Base-by-base conservation (phyloP, 2,113 vertebrate genomes). In the Tichodroma muraria region DNA sequence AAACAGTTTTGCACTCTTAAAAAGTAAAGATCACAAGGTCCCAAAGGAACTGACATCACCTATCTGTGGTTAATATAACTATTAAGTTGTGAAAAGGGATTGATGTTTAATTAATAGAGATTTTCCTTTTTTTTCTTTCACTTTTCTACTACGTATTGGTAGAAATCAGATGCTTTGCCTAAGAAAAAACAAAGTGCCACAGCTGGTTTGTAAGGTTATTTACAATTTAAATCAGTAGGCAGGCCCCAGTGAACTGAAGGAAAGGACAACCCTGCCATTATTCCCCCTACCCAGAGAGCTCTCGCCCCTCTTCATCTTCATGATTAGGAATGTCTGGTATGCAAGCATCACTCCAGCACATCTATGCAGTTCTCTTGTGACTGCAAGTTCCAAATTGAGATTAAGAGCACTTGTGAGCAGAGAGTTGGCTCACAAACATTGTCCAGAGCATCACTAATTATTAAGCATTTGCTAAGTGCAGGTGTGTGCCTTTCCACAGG, bases 311-410 rank as follows among this genome's bases (percentile, higher is more conserved):
- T 89, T 94, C 81, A 71, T 94, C 88, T 66, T 78, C 89, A 50
- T 65, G 45, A 75, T 63, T 71, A 96, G 91, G 96, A 97, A 97
- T 93, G 94, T 91, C 94, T 96, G 95, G 97, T 93, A 97, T 94
- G 96, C 18, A 14, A 94, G 78, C 13, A 6, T 77, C 84, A n/a
- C 73, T 93, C 59, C 68, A 90, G 91, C 49, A 87, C 44, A 92
- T 84, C 91, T 89, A 78, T 49, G 44, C 91, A 28, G 14, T 33
- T 87, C 86, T 60, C 65, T 86, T 85, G 85, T 71, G 60, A 57
- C 61, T 54, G 10, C 28, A 91, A 84, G 44, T 92, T 69, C 86
- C 78, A 73, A 65, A 91, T 6, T 8, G 13, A 87, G 85, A 80
- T 63, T 66, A 84, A 88, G 75, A 40, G 71, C 59, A 49, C 45